Percentiles rank a stretch among this genome's conserved stretches.
Conservation (phyloP, 2,888 invertebrate genomes). For the Mythimna vitellina region DNA sequence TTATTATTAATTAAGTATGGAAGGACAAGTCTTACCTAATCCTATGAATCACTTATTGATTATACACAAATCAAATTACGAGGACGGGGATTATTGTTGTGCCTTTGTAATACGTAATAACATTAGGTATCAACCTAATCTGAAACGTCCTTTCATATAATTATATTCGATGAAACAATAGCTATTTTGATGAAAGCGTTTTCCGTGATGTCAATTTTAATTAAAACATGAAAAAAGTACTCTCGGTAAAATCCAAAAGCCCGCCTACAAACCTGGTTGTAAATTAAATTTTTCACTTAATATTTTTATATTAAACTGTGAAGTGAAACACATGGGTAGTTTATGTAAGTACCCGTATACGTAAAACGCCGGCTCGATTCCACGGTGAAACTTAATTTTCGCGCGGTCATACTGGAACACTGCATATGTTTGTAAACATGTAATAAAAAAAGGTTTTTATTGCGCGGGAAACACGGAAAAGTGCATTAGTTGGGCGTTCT, state of each 20-base stretch:
- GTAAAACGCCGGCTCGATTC: slow-evolving; percentile 53
- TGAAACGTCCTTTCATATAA: neutral
- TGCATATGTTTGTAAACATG: slow-evolving; percentile 76
- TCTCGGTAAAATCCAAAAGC: slow-evolving; percentile 17
- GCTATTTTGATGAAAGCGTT: slow-evolving; percentile 1
- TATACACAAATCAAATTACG: slow-evolving; percentile 43
- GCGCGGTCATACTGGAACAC: slow-evolving; percentile 71
- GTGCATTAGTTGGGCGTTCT: slow-evolving; percentile 65
- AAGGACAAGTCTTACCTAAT: slow-evolving; percentile 38
- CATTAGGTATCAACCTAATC: slow-evolving; percentile 4
- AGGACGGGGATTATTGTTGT: slow-evolving; percentile 27
- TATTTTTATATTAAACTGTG: slow-evolving; percentile 68
- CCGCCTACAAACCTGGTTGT: slow-evolving; percentile 59
- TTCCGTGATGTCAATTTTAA: slow-evolving; percentile 18
- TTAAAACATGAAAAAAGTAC: slow-evolving; percentile 12
- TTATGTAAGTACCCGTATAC: slow-evolving; percentile 36
- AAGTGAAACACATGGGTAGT: slow-evolving; percentile 58
- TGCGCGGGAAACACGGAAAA: slow-evolving; percentile 65
- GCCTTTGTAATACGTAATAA: slow-evolving; percentile 24
- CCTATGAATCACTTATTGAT: slow-evolving; percentile 47
- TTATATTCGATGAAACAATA: neutral
- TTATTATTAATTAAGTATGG: slow-evolving; percentile 39
- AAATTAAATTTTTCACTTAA: slow-evolving; percentile 73
- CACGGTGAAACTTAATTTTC: slow-evolving; percentile 76
- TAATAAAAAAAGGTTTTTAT: slow-evolving; percentile 75